Conservation (phyloP, 2,797 vertebrate species). For the Scomberomorus guttatus region DNA sequence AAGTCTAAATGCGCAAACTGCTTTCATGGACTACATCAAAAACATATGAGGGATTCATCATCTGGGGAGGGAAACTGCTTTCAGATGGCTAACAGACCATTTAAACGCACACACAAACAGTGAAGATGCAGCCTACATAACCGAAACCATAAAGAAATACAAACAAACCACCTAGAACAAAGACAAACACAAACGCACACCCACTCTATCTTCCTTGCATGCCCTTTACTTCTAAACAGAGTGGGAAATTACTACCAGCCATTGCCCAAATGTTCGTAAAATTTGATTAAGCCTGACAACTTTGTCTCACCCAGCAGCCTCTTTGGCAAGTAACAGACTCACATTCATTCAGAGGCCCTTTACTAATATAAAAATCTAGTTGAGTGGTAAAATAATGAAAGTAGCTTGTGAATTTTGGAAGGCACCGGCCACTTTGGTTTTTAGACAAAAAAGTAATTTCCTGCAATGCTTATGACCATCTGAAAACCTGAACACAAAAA, state of each 20-base stretch:
- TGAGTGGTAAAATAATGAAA: conserved; percentile 49
- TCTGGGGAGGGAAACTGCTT: conserved; percentile 77
- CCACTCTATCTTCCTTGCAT: conserved; percentile 48
- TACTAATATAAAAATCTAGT: conserved; percentile 32
- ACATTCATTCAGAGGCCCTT: conserved; percentile 35
- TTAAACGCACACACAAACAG: conserved; percentile 45
- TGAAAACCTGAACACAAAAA: neutral
- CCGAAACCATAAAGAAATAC: conserved; percentile 69
- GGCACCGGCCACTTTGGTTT: neutral
- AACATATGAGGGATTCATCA: conserved; percentile 81
- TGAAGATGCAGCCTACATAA: conserved; percentile 55
- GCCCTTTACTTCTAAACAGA: conserved; percentile 53
- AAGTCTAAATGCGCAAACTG: conserved; percentile 70
- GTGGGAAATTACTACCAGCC: conserved; percentile 61
- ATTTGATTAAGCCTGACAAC: conserved; percentile 71
- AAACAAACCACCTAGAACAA: conserved; percentile 71
- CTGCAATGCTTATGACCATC: neutral
- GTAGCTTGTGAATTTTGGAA: conserved; percentile 18
- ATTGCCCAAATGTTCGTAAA: conserved; percentile 62
- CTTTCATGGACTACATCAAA: conserved; percentile 80
- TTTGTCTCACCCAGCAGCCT: conserved; percentile 41
- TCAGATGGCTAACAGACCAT: conserved; percentile 84
- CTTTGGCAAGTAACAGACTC: conserved; percentile 28
- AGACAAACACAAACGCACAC: conserved; percentile 58
- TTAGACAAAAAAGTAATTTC: conserved; percentile 12